Evolutionary conservation across 2,888 invertebrate genomes (phyloP).

Genomic region (Drosophila aldrichi): DNA sequence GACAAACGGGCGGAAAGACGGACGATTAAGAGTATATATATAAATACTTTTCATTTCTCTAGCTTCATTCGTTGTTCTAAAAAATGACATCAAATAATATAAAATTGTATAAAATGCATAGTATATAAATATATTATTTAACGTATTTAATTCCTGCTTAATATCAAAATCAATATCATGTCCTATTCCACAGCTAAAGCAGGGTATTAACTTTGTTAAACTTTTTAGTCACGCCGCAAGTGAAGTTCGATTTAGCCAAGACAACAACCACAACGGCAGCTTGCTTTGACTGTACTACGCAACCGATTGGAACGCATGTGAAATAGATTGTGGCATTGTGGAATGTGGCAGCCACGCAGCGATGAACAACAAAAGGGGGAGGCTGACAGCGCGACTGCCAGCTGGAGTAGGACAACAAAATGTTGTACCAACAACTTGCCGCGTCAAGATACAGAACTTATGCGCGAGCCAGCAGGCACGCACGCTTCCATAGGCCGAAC

Average conservation of each 20-base stretch:
- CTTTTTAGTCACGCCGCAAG: not conserved
- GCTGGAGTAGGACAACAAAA: conserved; percentile 19
- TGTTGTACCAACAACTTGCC: conserved; percentile 21
- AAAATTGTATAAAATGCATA: too few relatives aligned
- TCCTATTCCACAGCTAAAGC: not conserved
- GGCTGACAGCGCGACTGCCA: not conserved
- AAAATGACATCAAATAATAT: too few relatives aligned
- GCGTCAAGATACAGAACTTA: conserved; percentile 40
- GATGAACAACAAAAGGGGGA: not conserved
- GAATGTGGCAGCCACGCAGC: conserved; percentile 16
- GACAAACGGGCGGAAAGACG: too few relatives aligned
- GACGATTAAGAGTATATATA: too few relatives aligned
- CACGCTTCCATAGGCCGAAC: conserved; percentile 23
- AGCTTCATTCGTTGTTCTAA: too few relatives aligned
- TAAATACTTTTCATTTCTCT: too few relatives aligned
- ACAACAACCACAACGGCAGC: conserved; percentile 42
- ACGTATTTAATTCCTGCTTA: too few relatives aligned
- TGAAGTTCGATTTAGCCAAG: conserved; percentile 25
- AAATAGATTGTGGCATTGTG: conserved; percentile 45
- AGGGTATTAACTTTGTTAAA: conserved; percentile 1
- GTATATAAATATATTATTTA: too few relatives aligned
- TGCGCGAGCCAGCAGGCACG: conserved; percentile 46
- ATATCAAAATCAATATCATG: too few relatives aligned
- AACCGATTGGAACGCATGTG: conserved; percentile 28
- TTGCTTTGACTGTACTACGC: conserved; percentile 18